Evolutionary conservation across 2,888 invertebrate genomes (phyloP).

Genomic region (Drosophila meridionalis): DNA sequence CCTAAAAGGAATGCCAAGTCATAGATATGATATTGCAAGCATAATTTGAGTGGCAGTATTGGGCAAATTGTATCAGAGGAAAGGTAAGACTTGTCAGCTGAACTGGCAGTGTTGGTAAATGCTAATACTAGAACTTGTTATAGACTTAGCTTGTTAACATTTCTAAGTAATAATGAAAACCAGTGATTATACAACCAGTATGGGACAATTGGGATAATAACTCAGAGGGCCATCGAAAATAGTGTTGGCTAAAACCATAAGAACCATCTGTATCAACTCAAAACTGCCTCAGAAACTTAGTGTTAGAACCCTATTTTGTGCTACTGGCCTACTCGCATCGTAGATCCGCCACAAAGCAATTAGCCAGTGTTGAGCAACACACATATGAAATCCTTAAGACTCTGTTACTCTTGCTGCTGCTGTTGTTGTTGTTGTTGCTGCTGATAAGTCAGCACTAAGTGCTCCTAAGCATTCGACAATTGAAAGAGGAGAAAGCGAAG

Average conservation of each 20-base stretch:
- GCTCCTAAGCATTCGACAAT: constrained; percentile 57
- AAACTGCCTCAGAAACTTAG: background rate
- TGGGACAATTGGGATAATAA: background rate
- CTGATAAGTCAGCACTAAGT: constrained; percentile 31
- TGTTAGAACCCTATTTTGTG: background rate
- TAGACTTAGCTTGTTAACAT: background rate
- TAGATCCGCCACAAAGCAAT: background rate
- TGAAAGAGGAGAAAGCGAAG: constrained; percentile 57
- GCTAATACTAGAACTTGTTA: background rate
- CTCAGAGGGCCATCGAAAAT: background rate
- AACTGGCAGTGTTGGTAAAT: background rate
- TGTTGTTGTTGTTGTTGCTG: constrained; percentile 4
- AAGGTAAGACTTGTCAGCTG: background rate
- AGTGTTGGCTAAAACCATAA: background rate
- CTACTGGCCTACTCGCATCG: background rate
- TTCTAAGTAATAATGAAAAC: background rate
- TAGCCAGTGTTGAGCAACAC: constrained; percentile 20
- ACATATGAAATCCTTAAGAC: constrained; percentile 13
- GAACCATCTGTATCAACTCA: background rate
- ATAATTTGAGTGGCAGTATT: background rate
- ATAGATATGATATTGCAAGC: no score
- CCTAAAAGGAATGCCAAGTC: background rate
- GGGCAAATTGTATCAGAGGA: background rate
- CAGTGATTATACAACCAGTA: background rate
- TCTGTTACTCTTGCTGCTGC: background rate